Percentiles rank a stretch among this genome's conserved stretches.
These are phyloP conservation scores for Coptotermes formosanus DNA, from an alignment of 1,140 invertebrate genomes.

Conservation along the genomic window DNA sequence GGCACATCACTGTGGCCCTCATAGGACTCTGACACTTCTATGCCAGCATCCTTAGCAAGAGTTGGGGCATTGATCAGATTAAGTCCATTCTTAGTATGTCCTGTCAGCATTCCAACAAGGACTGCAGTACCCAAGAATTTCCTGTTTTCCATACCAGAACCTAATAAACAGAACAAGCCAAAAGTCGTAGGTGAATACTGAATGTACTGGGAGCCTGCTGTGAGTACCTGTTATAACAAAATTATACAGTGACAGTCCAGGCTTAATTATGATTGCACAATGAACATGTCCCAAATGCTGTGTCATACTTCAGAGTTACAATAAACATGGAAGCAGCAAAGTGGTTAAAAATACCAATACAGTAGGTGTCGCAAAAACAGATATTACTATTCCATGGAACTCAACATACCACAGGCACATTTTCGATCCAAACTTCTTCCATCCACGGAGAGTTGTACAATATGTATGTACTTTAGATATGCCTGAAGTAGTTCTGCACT, in stretches of 20 bases:
- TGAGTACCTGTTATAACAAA: neutral
- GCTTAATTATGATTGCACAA: neutral
- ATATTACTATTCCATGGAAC: too few species aligned
- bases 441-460: too few species aligned
- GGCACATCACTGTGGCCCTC: slow-evolving; percentile 29
- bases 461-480: too few species aligned
- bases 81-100: slow-evolving; percentile 49
- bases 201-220: neutral
- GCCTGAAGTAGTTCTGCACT: too few species aligned
- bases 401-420: too few species aligned
- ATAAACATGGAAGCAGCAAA: too few species aligned
- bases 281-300: too few species aligned
- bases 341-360: too few species aligned
- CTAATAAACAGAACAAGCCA: slow-evolving; percentile 40
- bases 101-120: slow-evolving; percentile 55
- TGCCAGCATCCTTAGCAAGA: slow-evolving; percentile 56
- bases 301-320: too few species aligned
- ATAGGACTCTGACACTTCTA: slow-evolving; percentile 46
- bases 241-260: neutral
- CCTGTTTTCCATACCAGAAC: slow-evolving; percentile 87
- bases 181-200: neutral
- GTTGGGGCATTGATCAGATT: slow-evolving; percentile 62
- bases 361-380: too few species aligned
- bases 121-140: slow-evolving; percentile 93
- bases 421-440: too few species aligned